Conservation (phyloP, 2,113 vertebrate genomes). For the Thymallus thymallus region DNA sequence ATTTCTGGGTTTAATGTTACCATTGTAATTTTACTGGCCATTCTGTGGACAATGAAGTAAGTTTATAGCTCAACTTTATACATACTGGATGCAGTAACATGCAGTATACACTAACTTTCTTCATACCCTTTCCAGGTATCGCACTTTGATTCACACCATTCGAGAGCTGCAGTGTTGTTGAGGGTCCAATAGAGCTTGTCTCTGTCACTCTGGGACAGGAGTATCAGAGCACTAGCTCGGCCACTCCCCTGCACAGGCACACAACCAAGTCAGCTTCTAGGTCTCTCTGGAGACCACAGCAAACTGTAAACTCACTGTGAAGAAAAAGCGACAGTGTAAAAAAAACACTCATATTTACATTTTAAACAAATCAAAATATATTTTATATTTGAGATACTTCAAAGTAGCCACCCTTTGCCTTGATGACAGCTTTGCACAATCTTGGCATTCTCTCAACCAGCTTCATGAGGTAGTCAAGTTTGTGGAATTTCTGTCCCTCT, state of each 20-base stretch:
- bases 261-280: conserved; percentile 3
- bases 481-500: too few species aligned
- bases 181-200: neutral
- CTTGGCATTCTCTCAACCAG: too few species aligned
- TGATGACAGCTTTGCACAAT: too few species aligned
- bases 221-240: neutral
- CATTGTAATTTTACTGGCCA: conserved; percentile 5
- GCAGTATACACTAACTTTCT: neutral
- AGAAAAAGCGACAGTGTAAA: neutral
- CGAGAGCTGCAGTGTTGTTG: too few species aligned
- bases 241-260: neutral
- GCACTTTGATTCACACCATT: too few species aligned
- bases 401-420: too few species aligned
- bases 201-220: neutral
- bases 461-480: too few species aligned
- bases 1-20: neutral
- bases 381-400: too few species aligned
- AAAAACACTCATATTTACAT: too few species aligned
- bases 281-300: conserved; percentile 21
- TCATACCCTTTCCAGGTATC: conserved; percentile 2
- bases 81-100: neutral
- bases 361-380: too few species aligned
- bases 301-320: conserved; percentile 19
- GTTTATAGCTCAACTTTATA: conserved; percentile 6
- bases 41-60: conserved; percentile 33